Evolutionary conservation across 1,140 invertebrate species (phyloP).

Genomic region (Chironomus striatipennis): DNA sequence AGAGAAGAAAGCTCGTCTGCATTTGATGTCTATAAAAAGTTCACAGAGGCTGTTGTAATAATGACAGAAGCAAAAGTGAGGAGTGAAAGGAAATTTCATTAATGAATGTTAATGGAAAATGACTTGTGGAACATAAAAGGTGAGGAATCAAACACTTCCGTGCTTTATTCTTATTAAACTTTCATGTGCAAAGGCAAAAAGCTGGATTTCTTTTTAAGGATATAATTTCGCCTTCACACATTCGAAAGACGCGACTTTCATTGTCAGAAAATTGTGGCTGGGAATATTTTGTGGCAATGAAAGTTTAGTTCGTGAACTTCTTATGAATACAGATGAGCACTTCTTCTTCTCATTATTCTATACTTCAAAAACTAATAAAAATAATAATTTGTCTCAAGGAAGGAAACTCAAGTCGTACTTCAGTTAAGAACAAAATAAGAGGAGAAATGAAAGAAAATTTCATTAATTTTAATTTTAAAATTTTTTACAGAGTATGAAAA

Average conservation of each 20-base stretch:
- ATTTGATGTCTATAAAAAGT: too few species aligned
- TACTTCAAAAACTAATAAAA: too few species aligned
- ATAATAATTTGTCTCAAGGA: not conserved
- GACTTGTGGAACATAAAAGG: too few species aligned
- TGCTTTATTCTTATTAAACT: too few species aligned
- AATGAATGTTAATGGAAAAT: too few species aligned
- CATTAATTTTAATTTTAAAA: too few species aligned
- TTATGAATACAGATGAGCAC: not conserved
- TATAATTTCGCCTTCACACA: not conserved
- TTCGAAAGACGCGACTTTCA: not conserved
- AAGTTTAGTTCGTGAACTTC: not conserved
- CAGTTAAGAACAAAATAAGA: not conserved
- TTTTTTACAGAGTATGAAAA: not conserved
- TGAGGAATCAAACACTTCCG: too few species aligned
- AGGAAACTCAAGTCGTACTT: not conserved
- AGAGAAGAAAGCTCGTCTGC: too few species aligned
- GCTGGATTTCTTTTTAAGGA: not conserved
- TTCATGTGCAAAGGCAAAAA: not conserved
- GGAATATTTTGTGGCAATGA: not conserved
- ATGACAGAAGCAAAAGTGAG: too few species aligned
- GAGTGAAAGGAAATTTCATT: too few species aligned
- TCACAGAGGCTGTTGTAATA: too few species aligned
- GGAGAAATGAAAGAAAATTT: too few species aligned
- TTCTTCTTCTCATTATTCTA: not conserved
- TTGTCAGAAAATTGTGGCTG: constrained; percentile 5